phyloP scores from a whole-genome alignment of 2,797 vertebrate genomes.

The Oreortyx pictus region DNA sequence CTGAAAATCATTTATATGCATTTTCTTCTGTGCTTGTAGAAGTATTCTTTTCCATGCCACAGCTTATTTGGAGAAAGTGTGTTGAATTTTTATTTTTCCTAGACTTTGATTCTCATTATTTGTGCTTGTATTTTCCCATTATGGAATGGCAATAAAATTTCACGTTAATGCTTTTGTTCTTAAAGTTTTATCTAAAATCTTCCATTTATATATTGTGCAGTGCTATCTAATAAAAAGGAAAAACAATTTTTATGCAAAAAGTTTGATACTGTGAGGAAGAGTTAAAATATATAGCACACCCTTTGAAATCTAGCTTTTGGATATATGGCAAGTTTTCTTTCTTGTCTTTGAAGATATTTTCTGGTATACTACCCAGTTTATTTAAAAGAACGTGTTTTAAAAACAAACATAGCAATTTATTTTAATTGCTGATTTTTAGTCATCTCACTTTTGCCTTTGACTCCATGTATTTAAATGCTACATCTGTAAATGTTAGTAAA shows the following conservation, averaged over 20 bases:
- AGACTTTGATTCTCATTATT: background rate
- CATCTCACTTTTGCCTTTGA: background rate
- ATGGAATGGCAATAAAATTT: background rate
- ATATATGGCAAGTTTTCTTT: background rate
- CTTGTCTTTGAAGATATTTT: background rate
- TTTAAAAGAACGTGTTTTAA: background rate
- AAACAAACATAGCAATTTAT: background rate
- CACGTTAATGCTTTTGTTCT: background rate
- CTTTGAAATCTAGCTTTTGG: background rate
- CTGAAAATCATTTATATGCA: background rate
- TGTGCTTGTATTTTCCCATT: background rate
- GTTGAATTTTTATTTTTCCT: background rate
- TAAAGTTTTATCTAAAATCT: background rate
- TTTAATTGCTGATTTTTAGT: background rate
- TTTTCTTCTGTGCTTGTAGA: background rate
- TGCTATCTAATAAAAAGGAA: conserved; percentile 1
- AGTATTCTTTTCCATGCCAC: background rate
- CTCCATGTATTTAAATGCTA: background rate
- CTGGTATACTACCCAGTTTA: background rate
- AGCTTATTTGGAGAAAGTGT: background rate
- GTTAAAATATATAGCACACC: background rate
- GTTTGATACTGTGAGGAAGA: background rate
- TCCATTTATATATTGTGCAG: background rate
- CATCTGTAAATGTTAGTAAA: background rate
- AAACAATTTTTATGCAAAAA: background rate